Evolutionary conservation across 2,797 vertebrate species (phyloP).

Genomic region (Helarctos malayanus): DNA sequence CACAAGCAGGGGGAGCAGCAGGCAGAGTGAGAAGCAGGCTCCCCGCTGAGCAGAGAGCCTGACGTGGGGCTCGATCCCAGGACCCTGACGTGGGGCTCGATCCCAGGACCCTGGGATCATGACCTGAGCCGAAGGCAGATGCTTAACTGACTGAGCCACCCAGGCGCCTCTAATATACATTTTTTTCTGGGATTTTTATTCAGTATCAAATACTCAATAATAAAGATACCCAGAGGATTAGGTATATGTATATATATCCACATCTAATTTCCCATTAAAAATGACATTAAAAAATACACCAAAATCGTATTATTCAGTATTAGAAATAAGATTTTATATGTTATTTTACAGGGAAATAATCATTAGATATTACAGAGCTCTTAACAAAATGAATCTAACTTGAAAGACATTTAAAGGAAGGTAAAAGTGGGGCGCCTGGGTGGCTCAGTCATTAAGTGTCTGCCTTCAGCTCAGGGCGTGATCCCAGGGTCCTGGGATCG

Average conservation of each 20-base stretch:
- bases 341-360: conserved; percentile 40
- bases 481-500: no score
- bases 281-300: neutral
- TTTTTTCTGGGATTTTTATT: conserved; percentile 40
- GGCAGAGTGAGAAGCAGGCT: no score
- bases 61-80: no score
- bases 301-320: neutral
- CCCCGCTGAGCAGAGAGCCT: no score
- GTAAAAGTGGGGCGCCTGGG: neutral
- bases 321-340: neutral
- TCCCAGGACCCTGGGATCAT: no score
- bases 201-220: conserved; percentile 25
- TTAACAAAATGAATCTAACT: conserved; percentile 38
- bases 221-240: neutral
- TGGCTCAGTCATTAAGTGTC: no score
- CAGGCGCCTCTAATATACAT: no score
- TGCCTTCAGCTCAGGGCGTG: no score
- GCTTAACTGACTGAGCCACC: no score
- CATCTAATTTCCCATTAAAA: conserved; percentile 63
- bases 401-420: conserved; percentile 54
- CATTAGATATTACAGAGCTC: neutral
- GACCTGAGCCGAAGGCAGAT: no score
- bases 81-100: no score
- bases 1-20: no score
- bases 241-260: neutral